Percentiles rank a stretch among this genome's conserved stretches.
Conservation (phyloP, 2,888 invertebrate genomes). For the Coleophora flavipennella region DNA sequence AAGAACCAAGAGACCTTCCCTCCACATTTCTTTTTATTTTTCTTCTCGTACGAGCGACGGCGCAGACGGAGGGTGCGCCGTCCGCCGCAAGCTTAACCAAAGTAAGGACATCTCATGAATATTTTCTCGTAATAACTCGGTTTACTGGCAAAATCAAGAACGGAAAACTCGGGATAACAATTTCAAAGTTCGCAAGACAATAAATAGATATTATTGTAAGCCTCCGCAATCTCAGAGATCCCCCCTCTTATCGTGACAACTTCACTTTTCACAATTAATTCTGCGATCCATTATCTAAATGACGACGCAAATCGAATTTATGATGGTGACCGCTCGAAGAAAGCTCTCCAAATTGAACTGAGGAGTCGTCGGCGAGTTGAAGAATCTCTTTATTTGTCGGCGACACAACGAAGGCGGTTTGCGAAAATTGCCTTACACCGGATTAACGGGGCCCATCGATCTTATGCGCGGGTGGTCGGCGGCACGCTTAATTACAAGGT, state of each 20-base stretch:
- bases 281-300: constrained; percentile 45
- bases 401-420: constrained; percentile 44
- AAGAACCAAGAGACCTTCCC: too few species aligned
- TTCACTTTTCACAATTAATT: constrained; percentile 21
- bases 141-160: too few species aligned
- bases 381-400: constrained; percentile 55
- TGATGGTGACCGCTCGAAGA: constrained; percentile 37
- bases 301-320: constrained; percentile 47
- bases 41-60: too few species aligned
- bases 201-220: background rate
- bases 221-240: too few species aligned
- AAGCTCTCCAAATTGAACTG: constrained; percentile 39
- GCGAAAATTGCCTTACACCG: constrained; percentile 50
- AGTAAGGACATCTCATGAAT: too few species aligned
- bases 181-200: too few species aligned
- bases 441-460: constrained; percentile 54
- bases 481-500: constrained; percentile 62
- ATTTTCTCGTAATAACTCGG: too few species aligned
- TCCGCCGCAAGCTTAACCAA: too few species aligned
- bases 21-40: too few species aligned
- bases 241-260: too few species aligned
- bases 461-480: constrained; percentile 55
- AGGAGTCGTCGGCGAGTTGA: constrained; percentile 9
- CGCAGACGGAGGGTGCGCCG: too few species aligned
- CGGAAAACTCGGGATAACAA: too few species aligned